phyloP scores from a whole-genome alignment of 30 jellyfish, hydroid and myxozoan species.

The Sanderia malayensis region DNA sequence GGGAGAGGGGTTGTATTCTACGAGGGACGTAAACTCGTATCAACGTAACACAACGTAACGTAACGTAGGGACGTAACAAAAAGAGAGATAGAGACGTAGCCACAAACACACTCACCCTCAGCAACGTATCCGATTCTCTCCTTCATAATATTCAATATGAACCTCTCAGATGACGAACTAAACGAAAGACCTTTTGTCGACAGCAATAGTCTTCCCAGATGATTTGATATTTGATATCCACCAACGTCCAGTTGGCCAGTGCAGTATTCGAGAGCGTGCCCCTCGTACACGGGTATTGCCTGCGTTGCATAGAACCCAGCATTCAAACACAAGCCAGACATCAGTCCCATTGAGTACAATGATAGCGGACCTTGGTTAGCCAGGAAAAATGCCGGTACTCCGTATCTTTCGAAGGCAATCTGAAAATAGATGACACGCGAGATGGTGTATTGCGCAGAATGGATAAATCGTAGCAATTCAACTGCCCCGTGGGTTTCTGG shows the following conservation, averaged over 20 bases:
- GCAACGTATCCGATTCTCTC: conserved; percentile 76
- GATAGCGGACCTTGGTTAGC: conserved; percentile 89
- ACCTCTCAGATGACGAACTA: conserved; percentile 86
- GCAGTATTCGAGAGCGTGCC: conserved; percentile 74
- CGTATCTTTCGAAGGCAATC: conserved; percentile 85
- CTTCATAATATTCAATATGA: conserved; percentile 65
- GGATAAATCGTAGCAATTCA: no score
- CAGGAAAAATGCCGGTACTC: conserved; percentile 81
- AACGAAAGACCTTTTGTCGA: conserved; percentile 65
- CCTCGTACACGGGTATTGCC: conserved; percentile 84
- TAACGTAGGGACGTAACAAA: no score
- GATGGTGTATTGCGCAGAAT: no score
- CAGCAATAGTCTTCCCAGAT: conserved; percentile 70
- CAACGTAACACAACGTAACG: no score
- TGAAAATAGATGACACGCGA: no score
- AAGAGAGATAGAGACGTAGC: no score
- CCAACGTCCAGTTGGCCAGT: conserved; percentile 83
- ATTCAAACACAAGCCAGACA: conserved; percentile 82
- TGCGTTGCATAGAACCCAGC: conserved; percentile 86
- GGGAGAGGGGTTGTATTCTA: no score
- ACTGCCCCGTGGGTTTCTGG: no score
- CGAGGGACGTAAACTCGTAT: no score
- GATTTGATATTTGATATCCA: conserved; percentile 74
- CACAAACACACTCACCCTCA: conserved; percentile 45
- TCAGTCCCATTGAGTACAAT: conserved; percentile 83